Base-by-base conservation (phyloP, 2,113 vertebrate genomes). In the Oreotrochilus melanogaster region DNA sequence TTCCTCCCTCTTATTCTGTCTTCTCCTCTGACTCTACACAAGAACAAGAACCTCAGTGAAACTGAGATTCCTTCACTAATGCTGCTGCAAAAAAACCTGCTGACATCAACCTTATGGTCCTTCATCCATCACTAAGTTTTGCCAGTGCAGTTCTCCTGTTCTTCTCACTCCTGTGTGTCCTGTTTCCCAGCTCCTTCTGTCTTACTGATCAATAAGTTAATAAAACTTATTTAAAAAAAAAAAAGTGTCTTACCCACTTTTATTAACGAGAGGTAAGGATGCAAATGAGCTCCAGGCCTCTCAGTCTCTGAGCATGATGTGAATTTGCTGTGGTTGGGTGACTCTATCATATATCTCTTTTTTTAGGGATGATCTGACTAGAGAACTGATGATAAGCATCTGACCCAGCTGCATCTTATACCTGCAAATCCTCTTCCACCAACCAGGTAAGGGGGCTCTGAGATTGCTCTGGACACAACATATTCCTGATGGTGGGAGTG, bases 131-230 rank as follows among this genome's bases (percentile, higher is more conserved):
- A 66, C 37, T 60, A 13, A 3, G 8, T 82, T 76, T 48, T 43
- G 75, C 16, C 31, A n/a, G 15, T 35, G 18, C 31, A 19, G 14
- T 5, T 87, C 57, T 66, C 16, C 27, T 33, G 3, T 21, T 16
- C 54, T 64, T 47, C 27, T 61, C 10, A 45, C 17, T 70, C 14
- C 83, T 1, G 0, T 9, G 4, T 11, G 1, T 35, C 47, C 48
- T 54, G 66, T 31, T 86, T 74, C 78, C 53, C 76, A 78, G 0
- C 3, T 3, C 14, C 91, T 78, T 43, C 39, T 3, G 0, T 12
- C 37, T 71, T n/a, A 5, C 47, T 83, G 9, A 4, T 62, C 50
- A 64, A n/a, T n/a, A n/a, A n/a, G n/a, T n/a, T n/a, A n/a, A n/a
- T n/a, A n/a, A n/a, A n/a, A n/a, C n/a, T n/a, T n/a, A n/a, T n/a